Base-by-base conservation (phyloP, 53 echinoderm and acorn worm species). In the Apostichopus leukothele region DNA sequence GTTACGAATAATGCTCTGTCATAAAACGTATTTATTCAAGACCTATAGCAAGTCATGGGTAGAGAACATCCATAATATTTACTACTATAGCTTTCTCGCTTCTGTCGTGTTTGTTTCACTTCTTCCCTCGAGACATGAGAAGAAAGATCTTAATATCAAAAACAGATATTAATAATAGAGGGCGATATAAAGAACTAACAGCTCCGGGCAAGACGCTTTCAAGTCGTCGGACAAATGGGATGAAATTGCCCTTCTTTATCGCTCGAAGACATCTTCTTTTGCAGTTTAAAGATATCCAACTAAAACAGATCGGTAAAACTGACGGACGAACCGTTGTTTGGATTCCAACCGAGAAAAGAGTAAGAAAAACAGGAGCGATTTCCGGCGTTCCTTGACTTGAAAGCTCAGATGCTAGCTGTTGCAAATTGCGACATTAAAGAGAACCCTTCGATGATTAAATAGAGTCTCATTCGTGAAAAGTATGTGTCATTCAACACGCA, bases 181-280 rank as follows among this genome's bases (percentile, higher is more conserved):
- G 81, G 81, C 81, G 81, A 81, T 81, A 54, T 10, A 54, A 59
- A 81, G 60, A 81, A 81, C 81, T 23, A 81, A 81, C 59, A 81
- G 81, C 81, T 81, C 18, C 3, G 19, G 55, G 81, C 81, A 55
- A 22, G 9, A 57, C 21, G 57, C 81, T 81, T 9, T 71, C 20
- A 6, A 71, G 71, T 71, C 71, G 6, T 6, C 1, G 14, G 71
- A 18, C 18, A 71, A 39, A 39, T 39, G 39, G 39, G 39, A 39
- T 39, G 39, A 39, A 39, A 39, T 39, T 39, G 39, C 39, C 39
- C 39, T 39, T 39, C 39, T 39, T 39, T 39, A 71, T 71, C 18
- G 2, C 16, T 16, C 81, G 81, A 54, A n/a, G 53, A 14, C n/a
- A 20, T 57, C 59, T 81, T 81, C 60, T 57, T 60, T 54, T n/a